Conservation (phyloP, 1,140 invertebrate genomes). For the Micrasema minimum region DNA sequence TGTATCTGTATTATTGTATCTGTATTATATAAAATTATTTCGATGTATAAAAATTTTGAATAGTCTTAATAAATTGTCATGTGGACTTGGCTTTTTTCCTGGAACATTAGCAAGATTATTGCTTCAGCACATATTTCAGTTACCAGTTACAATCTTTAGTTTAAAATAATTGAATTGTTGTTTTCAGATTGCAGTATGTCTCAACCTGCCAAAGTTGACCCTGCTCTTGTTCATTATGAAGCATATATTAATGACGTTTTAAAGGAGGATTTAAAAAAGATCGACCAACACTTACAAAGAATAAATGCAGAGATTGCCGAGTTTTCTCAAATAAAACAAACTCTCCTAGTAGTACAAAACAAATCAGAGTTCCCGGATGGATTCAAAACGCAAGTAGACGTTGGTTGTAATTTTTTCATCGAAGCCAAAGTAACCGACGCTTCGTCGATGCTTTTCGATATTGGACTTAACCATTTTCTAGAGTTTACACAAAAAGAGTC, state of each 20-base stretch:
- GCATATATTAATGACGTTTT: constrained; percentile 75
- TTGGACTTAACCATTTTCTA: constrained; percentile 80
- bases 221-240: constrained; percentile 57
- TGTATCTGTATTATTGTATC: too few relatives aligned
- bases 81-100: too few relatives aligned
- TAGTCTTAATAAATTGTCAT: too few relatives aligned
- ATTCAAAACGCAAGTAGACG: constrained; percentile 82
- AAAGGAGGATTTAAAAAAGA: constrained; percentile 70
- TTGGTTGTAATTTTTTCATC: constrained; percentile 81
- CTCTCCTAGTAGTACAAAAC: constrained; percentile 69
- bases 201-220: constrained; percentile 8
- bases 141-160: too few relatives aligned
- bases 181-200: constrained; percentile 36
- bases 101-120: too few relatives aligned
- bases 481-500: constrained; percentile 81
- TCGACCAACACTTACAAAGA: constrained; percentile 70
- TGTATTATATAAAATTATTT: too few relatives aligned
- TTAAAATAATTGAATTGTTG: too few relatives aligned
- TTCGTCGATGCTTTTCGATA: constrained; percentile 75
- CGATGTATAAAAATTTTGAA: too few relatives aligned
- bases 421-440: constrained; percentile 77
- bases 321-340: constrained; percentile 76
- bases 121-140: too few relatives aligned
- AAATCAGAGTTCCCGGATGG: constrained; percentile 66
- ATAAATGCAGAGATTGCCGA: constrained; percentile 79